Conservation (phyloP, 2,888 invertebrate species). For the Arenicola marina region DNA sequence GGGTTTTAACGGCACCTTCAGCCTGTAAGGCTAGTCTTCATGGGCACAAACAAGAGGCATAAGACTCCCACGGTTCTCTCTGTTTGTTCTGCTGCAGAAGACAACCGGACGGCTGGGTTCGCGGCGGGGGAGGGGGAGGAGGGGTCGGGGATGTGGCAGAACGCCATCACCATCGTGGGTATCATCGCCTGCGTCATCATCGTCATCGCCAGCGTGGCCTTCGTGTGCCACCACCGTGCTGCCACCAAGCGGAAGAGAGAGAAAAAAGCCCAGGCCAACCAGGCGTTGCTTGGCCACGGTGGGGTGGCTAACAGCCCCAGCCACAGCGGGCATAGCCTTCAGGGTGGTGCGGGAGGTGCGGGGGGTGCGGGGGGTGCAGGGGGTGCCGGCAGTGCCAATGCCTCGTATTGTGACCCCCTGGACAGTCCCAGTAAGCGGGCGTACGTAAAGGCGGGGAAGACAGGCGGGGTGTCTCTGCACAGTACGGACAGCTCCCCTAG, state of each 20-base stretch:
- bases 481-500: too few species aligned
- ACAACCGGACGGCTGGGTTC: conserved; percentile 19
- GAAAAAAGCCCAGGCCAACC: conserved; percentile 21
- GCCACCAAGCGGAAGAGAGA: conserved; percentile 33
- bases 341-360: too few species aligned
- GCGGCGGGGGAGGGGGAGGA: conserved; percentile 7
- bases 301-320: conserved; percentile 25
- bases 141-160: conserved; percentile 41
- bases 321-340: conserved; percentile 11
- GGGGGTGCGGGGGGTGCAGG: too few species aligned
- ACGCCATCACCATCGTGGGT: conserved; percentile 51
- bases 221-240: conserved; percentile 46
- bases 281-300: conserved; percentile 28
- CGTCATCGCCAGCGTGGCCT: conserved; percentile 41
- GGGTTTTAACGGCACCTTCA: too few species aligned
- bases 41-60: too few species aligned
- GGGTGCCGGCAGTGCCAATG: conserved; percentile 25
- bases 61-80: neutral
- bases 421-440: conserved; percentile 8
- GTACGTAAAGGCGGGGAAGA: conserved; percentile 11
- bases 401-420: conserved; percentile 17
- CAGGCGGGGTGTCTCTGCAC: too few species aligned
- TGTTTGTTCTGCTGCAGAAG: too few species aligned
- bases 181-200: conserved; percentile 50
- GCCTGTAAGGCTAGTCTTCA: too few species aligned